Evolutionary conservation across 2,113 vertebrate species (phyloP), one percentile per base, ranked within the genome.

Genomic region (Myrmecophaga tridactyla): DNA sequence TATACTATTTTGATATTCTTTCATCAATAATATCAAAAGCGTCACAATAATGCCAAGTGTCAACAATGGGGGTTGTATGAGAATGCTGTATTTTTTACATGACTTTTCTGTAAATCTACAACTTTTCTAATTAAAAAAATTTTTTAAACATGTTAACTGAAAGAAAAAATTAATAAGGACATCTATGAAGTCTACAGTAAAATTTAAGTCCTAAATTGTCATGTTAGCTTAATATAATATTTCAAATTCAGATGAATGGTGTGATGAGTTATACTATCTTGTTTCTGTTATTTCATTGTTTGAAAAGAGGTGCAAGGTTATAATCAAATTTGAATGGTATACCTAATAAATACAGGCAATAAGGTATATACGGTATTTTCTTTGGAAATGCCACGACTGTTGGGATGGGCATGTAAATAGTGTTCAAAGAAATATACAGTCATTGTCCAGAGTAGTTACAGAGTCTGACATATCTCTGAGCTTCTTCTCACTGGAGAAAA

Each of bases 171-270:
- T 69, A 87, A 89, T 84, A 90, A 92, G 34, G 25, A 51, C 10
- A 80, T 73, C 10, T 15, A 77, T 60, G 18, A 67, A 43, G 36
- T 75, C 67, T 80, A 77, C 14, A 75, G 77, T 39, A 93, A 91
- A 94, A 94, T 73, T 73, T 23, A 92, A 80, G 27, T 29, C 77
- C 34, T 86, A 48, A 77, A 48, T 86, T 75, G 43, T 39, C 34
- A 46, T 53, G 76, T 29, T 60, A 85, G 67, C 78, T 7, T 84
- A 62, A 83, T 39, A 48, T 27, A 58, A 62, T 7, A 58, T 48
- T 34, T 89, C 69, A 94, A 80, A 92, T 72, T 53, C 34, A 91
- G 56, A 39, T 53, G 80, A 58, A 86, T 92, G 23, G 75, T 75
- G 1, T 76, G 67, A 90, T 29, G 3, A 90, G 46, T 7, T 69